These are phyloP conservation scores for Rhinogobius similis DNA, from an alignment of 2,113 vertebrate species.

Conservation along the genomic window DNA sequence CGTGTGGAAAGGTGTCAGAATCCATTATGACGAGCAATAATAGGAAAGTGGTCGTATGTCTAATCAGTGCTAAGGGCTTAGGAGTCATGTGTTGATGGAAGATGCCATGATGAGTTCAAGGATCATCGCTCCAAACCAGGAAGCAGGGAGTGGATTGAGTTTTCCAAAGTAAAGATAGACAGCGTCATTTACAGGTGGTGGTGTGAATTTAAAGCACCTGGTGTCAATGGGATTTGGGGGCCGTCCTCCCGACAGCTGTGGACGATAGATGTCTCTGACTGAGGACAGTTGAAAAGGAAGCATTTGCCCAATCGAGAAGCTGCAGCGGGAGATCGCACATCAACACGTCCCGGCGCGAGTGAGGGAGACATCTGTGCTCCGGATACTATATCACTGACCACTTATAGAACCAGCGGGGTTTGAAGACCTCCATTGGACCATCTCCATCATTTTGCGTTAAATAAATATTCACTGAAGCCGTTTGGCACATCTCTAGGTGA, in stretches of 20 bases:
- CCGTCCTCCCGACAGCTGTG: constrained; percentile 60
- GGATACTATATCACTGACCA: constrained; percentile 19
- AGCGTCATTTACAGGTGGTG: constrained; percentile 35
- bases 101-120: constrained; percentile 42
- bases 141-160: constrained; percentile 24
- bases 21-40: neutral
- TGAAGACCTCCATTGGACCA: constrained; percentile 14
- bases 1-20: neutral
- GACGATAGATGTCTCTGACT: constrained; percentile 38
- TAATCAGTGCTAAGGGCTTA: constrained; percentile 6
- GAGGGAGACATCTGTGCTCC: constrained; percentile 15
- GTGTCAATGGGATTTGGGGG: constrained; percentile 27
- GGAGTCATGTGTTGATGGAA: constrained; percentile 10
- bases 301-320: constrained; percentile 14
- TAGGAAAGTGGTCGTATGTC: neutral
- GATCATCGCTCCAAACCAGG: constrained; percentile 46
- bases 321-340: constrained; percentile 35
- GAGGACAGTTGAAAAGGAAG: constrained; percentile 43
- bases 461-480: constrained; percentile 14
- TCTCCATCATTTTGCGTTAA: constrained; percentile 9
- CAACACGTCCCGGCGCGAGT: constrained; percentile 31
- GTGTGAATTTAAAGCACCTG: constrained; percentile 58
- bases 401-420: constrained; percentile 17
- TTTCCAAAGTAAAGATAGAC: constrained; percentile 36
- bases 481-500: constrained; percentile 30